A percentile compares a stretch with the other conserved stretches of the same genome.
These are phyloP conservation scores for Sparidentex hasta DNA, from an alignment of 2,797 vertebrate species.

Conservation along the genomic window DNA sequence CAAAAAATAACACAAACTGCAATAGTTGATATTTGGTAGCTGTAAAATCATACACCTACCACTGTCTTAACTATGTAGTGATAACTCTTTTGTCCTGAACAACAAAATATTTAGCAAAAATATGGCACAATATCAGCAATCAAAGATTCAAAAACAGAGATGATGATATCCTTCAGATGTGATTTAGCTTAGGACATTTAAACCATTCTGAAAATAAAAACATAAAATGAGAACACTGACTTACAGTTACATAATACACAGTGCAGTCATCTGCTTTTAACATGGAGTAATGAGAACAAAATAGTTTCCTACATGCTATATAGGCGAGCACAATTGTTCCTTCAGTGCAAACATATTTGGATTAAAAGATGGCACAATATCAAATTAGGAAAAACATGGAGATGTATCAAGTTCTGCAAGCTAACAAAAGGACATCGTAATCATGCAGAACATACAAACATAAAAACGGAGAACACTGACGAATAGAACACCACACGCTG, in stretches of 20 bases:
- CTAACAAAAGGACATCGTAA: constrained; percentile 39
- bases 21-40: constrained; percentile 45
- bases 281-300: constrained; percentile 28
- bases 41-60: constrained; percentile 52
- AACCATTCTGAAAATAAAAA: constrained; percentile 23
- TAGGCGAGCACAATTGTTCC: constrained; percentile 20
- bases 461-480: constrained; percentile 58
- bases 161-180: constrained; percentile 8
- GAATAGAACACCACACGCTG: constrained; percentile 68
- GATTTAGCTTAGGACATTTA: constrained; percentile 27
- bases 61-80: constrained; percentile 34
- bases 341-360: constrained; percentile 27
- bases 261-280: constrained; percentile 31
- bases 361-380: constrained; percentile 52
- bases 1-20: constrained; percentile 16
- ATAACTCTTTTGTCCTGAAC: constrained; percentile 33
- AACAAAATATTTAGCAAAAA: constrained; percentile 57
- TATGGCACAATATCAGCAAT: constrained; percentile 65
- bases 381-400: constrained; percentile 29
- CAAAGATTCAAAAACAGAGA: constrained; percentile 33
- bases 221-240: constrained; percentile 46
- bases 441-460: constrained; percentile 65
- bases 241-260: constrained; percentile 40
- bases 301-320: constrained; percentile 26
- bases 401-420: constrained; percentile 21